Base-by-base conservation (phyloP, 64 coral and sea anemone species). In the Pocillopora damicornis region DNA sequence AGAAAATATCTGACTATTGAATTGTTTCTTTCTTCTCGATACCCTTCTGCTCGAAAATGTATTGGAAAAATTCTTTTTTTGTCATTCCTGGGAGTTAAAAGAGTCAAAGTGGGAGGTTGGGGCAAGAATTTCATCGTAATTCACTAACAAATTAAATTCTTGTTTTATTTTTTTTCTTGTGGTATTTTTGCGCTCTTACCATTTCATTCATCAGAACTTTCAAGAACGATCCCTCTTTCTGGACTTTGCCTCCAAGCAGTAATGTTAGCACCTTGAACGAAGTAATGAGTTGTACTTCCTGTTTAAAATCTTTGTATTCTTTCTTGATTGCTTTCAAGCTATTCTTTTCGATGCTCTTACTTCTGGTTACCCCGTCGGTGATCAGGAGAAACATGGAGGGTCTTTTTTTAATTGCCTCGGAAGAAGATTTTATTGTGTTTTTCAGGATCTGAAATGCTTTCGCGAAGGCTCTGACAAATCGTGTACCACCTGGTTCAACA, bases 371-470 rank as follows among this genome's bases (percentile, higher is more conserved):
- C 0, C 88, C 94, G 77, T 96, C 91, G 8, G 94, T 87, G 81
- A 96, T 57, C 13, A 96, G 76, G 7, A 96, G 77, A 4, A 96
- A 83, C 15, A 90, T 86, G 16, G 91, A 92, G 42, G 78, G 81
- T 13, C 86, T 61, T 10, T 22, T 62, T 61, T 34, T 35, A 16
- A 74, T 36, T 18, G 25, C 35, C 14, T 16, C 60, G 42, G 45
- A 9, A 15, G 91, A 87, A 25, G 22, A 75, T 38, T 86, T 58
- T 0, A 69, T n/a, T 58, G 91, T 82, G 34, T 88, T 76, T 17
- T 76, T 83, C 1, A 93, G 75, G 14, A 96, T 83, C 4, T 74
- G 35, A 30, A 93, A 96, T 5, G 94, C 94, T 65, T 73, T 83
- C 11, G 78, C 60, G 58, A 96, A 81, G 13, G 90, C 87, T 64